A percentile compares a stretch with the other conserved stretches of the same genome.
Evolutionary conservation across 2,113 vertebrate species (phyloP).

Genomic region (Mellivora capensis): DNA sequence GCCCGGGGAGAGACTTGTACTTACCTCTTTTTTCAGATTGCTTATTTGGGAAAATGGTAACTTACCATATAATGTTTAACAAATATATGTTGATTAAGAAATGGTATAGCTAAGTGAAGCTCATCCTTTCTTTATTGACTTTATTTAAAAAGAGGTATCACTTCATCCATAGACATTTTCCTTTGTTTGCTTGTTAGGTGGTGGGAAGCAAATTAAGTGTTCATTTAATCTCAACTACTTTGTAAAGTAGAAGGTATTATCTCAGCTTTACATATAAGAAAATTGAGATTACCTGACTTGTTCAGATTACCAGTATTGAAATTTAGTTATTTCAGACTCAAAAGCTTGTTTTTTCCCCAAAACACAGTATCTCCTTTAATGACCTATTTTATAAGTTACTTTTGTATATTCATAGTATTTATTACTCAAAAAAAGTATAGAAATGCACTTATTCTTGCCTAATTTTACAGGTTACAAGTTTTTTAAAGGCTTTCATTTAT

Average conservation of each 20-base stretch:
- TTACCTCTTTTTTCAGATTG: constrained; percentile 5
- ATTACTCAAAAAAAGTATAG: neutral
- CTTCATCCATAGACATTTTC: neutral
- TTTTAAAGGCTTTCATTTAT: neutral
- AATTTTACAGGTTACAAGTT: neutral
- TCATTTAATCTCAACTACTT: neutral
- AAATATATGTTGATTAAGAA: neutral
- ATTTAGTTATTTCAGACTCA: neutral
- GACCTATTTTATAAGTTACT: neutral
- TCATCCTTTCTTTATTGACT: neutral
- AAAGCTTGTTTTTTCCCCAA: neutral
- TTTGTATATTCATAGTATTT: neutral
- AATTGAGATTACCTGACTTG: neutral
- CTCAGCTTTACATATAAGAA: neutral
- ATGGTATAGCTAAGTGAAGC: neutral
- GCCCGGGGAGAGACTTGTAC: neutral
- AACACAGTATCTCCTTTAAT: neutral
- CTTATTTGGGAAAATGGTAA: constrained; percentile 22
- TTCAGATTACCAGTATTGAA: neutral
- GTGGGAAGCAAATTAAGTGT: neutral
- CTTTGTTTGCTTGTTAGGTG: neutral
- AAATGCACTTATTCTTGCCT: neutral
- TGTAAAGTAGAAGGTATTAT: neutral
- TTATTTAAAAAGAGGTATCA: neutral
- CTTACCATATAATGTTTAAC: neutral